These are phyloP conservation scores for Eretmocerus hayati DNA, from an alignment of 2,888 invertebrate genomes.

Conservation along the genomic window DNA sequence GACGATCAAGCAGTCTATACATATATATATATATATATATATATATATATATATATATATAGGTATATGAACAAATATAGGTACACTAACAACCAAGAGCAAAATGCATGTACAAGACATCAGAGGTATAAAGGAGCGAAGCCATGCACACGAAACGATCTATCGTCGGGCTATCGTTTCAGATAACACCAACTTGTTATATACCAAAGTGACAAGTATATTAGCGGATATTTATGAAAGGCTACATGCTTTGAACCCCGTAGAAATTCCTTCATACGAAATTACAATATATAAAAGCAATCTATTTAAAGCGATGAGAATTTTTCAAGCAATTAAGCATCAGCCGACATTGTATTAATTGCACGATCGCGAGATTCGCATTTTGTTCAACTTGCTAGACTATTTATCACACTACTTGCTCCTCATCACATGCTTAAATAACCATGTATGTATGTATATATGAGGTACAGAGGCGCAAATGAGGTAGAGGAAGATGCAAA, in stretches of 20 bases:
- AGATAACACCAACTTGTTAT: slow-evolving; percentile 2
- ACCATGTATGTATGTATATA: no score
- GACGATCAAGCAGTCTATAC: no score
- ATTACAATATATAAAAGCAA: no score
- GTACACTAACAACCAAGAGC: not conserved
- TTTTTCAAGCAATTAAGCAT: slow-evolving; percentile 18
- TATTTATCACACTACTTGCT: slow-evolving; percentile 2
- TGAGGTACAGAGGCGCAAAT: no score
- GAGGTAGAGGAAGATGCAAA: no score
- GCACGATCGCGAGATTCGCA: not conserved
- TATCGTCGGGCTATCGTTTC: slow-evolving; percentile 1
- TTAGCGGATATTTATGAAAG: slow-evolving; percentile 19
- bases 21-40: no score
- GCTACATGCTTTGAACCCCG: not conserved
- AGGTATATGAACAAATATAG: no score
- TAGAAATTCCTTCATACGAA: slow-evolving; percentile 1
- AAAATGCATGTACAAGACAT: not conserved
- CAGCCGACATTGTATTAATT: slow-evolving; percentile 9
- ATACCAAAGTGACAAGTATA: slow-evolving; percentile 18
- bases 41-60: no score
- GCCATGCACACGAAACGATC: slow-evolving; percentile 21
- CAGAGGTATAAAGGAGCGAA: not conserved
- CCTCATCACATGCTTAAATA: no score
- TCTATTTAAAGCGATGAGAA: no score
- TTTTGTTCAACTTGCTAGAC: not conserved